Evolutionary conservation across 2,888 invertebrate genomes (phyloP).

Genomic region (Caenorhabditis sp.): DNA sequence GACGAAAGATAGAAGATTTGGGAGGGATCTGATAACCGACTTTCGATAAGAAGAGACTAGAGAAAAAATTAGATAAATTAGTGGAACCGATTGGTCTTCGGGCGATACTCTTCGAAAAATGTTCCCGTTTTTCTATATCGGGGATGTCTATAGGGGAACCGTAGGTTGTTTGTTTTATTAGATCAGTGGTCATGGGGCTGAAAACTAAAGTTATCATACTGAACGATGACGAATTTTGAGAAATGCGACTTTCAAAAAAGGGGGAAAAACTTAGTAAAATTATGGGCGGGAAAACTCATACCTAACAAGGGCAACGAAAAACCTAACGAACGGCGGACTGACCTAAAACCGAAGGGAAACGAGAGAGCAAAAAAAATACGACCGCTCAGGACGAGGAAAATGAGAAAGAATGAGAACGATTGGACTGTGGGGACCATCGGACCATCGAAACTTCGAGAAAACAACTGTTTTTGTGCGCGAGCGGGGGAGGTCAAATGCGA

Average conservation of each 20-base stretch:
- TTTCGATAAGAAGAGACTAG: conserved; percentile 33
- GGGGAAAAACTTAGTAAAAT: too few relatives aligned
- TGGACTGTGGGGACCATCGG: not conserved
- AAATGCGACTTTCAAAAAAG: not conserved
- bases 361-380: not conserved
- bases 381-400: not conserved
- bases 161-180: conserved; percentile 2
- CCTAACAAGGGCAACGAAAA: not conserved
- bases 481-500: not conserved
- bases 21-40: conserved; percentile 35
- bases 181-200: too few relatives aligned
- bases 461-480: not conserved
- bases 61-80: conserved; percentile 5
- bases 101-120: too few relatives aligned
- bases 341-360: not conserved
- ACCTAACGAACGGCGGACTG: not conserved
- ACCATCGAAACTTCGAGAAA: not conserved
- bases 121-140: conserved; percentile 2
- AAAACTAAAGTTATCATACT: not conserved
- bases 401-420: conserved; percentile 4
- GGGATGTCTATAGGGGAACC: not conserved
- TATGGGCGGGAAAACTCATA: not conserved
- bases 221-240: not conserved
- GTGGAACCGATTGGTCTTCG: conserved; percentile 25
- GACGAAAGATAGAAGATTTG: conserved; percentile 34